These are phyloP conservation scores for Procambarus clarkii DNA, from an alignment of 1,140 invertebrate species.

Conservation along the genomic window DNA sequence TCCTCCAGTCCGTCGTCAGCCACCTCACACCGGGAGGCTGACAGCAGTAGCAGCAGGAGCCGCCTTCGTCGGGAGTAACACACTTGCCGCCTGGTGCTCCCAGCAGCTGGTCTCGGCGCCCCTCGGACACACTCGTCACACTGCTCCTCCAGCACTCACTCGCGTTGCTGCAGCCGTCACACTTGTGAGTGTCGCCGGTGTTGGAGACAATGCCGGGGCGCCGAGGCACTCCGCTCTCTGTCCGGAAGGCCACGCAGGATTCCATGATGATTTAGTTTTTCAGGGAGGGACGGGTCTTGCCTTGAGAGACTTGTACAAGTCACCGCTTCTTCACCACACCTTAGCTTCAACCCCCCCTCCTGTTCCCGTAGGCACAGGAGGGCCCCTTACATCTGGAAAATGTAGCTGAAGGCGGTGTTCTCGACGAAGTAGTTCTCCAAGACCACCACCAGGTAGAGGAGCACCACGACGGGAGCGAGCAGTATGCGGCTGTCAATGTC, in stretches of 20 bases:
- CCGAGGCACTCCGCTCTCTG: no score
- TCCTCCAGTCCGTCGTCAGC: neutral
- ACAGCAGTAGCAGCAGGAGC: neutral
- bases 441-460: constrained; percentile 51
- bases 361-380: neutral
- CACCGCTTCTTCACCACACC: neutral
- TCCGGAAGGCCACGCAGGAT: no score
- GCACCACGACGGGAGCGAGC: constrained; percentile 30
- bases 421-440: constrained; percentile 52
- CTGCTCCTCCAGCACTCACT: neutral
- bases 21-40: neutral
- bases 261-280: no score
- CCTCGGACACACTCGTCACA: neutral
- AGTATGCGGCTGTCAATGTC: constrained; percentile 43
- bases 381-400: constrained; percentile 45
- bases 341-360: neutral
- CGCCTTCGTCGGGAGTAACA: neutral
- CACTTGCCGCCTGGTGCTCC: neutral
- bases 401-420: constrained; percentile 48
- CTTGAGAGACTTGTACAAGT: neutral
- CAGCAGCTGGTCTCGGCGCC: neutral
- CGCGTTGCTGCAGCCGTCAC: no score
- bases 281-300: no score
- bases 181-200: no score
- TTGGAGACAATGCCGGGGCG: no score